Evolutionary conservation across 1,140 invertebrate genomes (phyloP).

Genomic region (Trichonephila inaurata): DNA sequence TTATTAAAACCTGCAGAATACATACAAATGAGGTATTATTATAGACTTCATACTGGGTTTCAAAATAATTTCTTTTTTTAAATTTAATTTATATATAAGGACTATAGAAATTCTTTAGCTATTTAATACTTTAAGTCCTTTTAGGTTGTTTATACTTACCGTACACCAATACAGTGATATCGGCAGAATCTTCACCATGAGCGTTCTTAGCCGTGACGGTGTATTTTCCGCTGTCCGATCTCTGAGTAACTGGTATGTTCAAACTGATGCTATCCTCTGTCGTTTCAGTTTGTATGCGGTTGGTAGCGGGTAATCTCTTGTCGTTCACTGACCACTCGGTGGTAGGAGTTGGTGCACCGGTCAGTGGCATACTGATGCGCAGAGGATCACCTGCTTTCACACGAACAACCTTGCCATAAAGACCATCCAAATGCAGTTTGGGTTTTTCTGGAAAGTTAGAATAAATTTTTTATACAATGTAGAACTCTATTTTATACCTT

Average conservation of each 20-base stretch:
- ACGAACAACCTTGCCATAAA: slow-evolving; percentile 96
- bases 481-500: no score
- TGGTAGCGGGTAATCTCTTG: slow-evolving; percentile 85
- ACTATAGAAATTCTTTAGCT: no score
- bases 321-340: slow-evolving; percentile 94
- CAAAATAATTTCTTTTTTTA: no score
- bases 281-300: slow-evolving; percentile 85
- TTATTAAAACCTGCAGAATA: no score
- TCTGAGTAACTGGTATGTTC: slow-evolving; percentile 91
- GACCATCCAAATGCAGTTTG: slow-evolving; percentile 92
- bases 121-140: no score
- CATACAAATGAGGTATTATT: no score
- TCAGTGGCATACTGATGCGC: slow-evolving; percentile 94
- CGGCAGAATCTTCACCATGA: slow-evolving; percentile 93
- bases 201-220: slow-evolving; percentile 93
- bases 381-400: slow-evolving; percentile 98
- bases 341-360: slow-evolving; percentile 95
- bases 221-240: slow-evolving; percentile 96
- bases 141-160: slow-evolving; percentile 78
- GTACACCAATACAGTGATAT: slow-evolving; percentile 90
- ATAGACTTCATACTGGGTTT: no score
- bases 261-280: slow-evolving; percentile 92
- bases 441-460: slow-evolving; percentile 87
- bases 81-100: no score
- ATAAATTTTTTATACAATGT: slow-evolving; percentile 81